These are phyloP conservation scores for Stenoptilia bipunctidactyla DNA, from an alignment of 2,888 invertebrate species.

Conservation along the genomic window DNA sequence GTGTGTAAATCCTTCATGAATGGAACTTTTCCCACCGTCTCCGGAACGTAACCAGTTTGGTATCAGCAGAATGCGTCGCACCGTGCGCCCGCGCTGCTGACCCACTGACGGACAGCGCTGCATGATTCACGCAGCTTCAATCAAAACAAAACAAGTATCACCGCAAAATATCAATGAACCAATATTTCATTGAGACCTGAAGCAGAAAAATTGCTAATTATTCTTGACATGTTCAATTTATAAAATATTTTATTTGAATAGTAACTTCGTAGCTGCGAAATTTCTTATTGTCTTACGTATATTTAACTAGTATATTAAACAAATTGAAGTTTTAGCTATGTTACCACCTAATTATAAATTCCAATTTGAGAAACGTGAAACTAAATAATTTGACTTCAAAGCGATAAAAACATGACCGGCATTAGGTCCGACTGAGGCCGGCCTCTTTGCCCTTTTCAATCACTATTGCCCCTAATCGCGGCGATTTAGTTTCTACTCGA, in stretches of 20 bases:
- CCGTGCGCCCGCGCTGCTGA: slow-evolving; percentile 50
- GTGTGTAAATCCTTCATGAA: slow-evolving; percentile 19
- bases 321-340: too few relatives aligned
- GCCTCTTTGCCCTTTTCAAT: slow-evolving; percentile 60
- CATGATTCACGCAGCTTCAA: slow-evolving; percentile 26
- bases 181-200: too few relatives aligned
- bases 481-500: slow-evolving; percentile 46
- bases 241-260: too few relatives aligned
- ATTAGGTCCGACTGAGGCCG: slow-evolving; percentile 38
- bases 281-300: too few relatives aligned
- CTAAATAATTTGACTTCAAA: slow-evolving; percentile 23
- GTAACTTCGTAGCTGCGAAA: too few relatives aligned
- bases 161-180: not conserved
- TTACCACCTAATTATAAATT: too few relatives aligned
- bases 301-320: too few relatives aligned
- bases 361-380: too few relatives aligned
- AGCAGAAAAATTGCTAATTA: too few relatives aligned
- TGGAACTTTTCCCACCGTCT: slow-evolving; percentile 16
- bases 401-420: slow-evolving; percentile 34
- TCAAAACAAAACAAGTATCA: slow-evolving; percentile 1
- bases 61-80: slow-evolving; percentile 28
- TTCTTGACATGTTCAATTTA: too few relatives aligned
- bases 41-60: slow-evolving; percentile 28
- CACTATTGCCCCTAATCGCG: slow-evolving; percentile 66
- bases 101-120: slow-evolving; percentile 5